These are phyloP conservation scores for Catostomus latipinnis DNA, from an alignment of 2,797 vertebrate genomes.

Conservation along the genomic window DNA sequence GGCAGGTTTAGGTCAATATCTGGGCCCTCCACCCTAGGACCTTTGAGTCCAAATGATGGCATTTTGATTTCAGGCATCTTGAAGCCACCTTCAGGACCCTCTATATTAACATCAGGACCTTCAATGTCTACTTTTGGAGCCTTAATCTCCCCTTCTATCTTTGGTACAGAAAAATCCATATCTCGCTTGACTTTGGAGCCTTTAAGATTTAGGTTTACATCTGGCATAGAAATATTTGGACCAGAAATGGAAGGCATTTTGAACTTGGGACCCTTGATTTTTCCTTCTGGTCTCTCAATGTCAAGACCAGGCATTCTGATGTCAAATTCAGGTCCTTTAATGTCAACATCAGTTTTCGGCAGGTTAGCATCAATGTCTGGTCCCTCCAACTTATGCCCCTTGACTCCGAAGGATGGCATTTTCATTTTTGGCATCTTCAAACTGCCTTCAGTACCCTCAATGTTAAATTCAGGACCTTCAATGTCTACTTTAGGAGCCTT, in stretches of 20 bases:
- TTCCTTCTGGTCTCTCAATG: conserved; percentile 10
- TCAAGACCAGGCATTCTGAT: not conserved
- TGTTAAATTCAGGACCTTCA: not conserved
- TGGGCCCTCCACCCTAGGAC: not conserved
- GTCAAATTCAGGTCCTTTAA: not conserved
- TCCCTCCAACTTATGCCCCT: no score
- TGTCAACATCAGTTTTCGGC: not conserved
- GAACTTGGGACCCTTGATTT: conserved; percentile 20
- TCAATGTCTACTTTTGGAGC: conserved; percentile 8
- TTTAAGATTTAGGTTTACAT: not conserved
- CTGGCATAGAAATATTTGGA: conserved; percentile 19
- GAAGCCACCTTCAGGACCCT: not conserved
- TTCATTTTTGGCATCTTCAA: no score
- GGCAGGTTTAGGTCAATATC: not conserved
- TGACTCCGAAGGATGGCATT: no score
- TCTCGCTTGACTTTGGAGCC: conserved; percentile 2
- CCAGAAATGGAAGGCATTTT: not conserved
- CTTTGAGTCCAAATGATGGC: conserved; percentile 23
- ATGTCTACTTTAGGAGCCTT: not conserved
- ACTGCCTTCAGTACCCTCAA: not conserved
- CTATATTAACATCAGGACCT: not conserved
- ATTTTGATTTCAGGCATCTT: conserved; percentile 34
- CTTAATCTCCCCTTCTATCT: conserved; percentile 3
- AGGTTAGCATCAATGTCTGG: no score
- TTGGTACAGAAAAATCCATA: not conserved